Base-by-base conservation (phyloP, 2,113 vertebrate species). In the Ptyas mucosa region DNA sequence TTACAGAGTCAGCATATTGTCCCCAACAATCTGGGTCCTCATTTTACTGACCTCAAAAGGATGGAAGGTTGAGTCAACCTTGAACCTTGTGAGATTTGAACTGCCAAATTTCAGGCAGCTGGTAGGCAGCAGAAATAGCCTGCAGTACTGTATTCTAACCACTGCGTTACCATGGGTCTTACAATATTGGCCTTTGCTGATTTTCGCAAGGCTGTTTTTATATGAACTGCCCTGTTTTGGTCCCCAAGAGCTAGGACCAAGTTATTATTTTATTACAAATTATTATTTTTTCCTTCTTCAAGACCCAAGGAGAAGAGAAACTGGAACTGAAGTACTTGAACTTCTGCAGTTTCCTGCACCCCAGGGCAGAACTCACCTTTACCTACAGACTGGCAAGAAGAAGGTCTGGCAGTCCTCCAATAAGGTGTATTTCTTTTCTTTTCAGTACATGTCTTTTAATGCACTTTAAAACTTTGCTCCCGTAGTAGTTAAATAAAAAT, bases 131-230 rank as follows among this genome's bases (percentile, higher is more conserved):
- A 55, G 54, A 55, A 20, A 5, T 55, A 55, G 5, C 18, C 18
- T 55, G 54, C 18, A 55, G 54, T 55, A 55, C 5, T 55, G 54
- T 18, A 55, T 55, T 55, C 18, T 55, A 55, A 55, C 18, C 54
- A 57, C 55, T 23, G 21, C 7, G 1, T 20, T 7, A 57, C 21
- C 7, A 8, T 23, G 20, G 55, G 7, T 57, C 55, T 57, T 57
- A 24, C 90, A 91, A 87, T 88, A 91, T 87, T 94, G 92, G 39
- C 88, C 89, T 34, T 89, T 43, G 46, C 88, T 85, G 57, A 26
- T n/a, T 34, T 93, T 91, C 55, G 15, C 34, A 94, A 29, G n/a
- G 6, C 24, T 34, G 14, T 7, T 75, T 46, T n/a, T 34, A 75
- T 75, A 75, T 75, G 64, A 15, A 18, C 29, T 75, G 64, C n/a